Percentiles rank a stretch among this genome's conserved stretches.
Evolutionary conservation across 2,888 invertebrate genomes (phyloP).

Genomic region (Rhagium mordax): DNA sequence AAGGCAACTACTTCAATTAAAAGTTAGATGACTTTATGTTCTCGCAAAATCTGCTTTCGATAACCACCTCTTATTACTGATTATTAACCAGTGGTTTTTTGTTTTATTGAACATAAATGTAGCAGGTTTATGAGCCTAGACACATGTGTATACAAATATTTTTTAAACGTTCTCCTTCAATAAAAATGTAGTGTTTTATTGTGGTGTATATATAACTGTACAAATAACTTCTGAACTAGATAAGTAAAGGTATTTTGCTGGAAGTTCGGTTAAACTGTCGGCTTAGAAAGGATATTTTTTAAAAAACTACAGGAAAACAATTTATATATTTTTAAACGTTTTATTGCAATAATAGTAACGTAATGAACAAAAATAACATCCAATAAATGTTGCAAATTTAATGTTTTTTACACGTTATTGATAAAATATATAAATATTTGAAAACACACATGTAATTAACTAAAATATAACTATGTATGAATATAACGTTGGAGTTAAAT

Average conservation of each 20-base stretch:
- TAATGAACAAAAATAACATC: no score
- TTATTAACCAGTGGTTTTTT: not conserved
- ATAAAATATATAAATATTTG: no score
- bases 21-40: constrained; percentile 4
- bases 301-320: no score
- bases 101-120: not conserved
- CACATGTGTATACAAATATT: not conserved
- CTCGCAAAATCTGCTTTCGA: not conserved
- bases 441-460: no score
- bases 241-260: not conserved
- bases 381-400: no score
- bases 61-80: not conserved
- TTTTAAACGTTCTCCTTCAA: not conserved
- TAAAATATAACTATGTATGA: no score
- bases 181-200: not conserved
- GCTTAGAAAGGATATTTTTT: no score
- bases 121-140: not conserved
- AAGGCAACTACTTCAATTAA: constrained; percentile 25
- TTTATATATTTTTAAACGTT: no score
- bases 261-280: not conserved
- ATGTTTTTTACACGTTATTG: no score
- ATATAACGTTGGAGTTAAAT: no score
- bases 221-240: not conserved
- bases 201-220: not conserved
- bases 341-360: no score